Conservation (phyloP, 1,140 invertebrate genomes). For the Nasonia vitripennis region DNA sequence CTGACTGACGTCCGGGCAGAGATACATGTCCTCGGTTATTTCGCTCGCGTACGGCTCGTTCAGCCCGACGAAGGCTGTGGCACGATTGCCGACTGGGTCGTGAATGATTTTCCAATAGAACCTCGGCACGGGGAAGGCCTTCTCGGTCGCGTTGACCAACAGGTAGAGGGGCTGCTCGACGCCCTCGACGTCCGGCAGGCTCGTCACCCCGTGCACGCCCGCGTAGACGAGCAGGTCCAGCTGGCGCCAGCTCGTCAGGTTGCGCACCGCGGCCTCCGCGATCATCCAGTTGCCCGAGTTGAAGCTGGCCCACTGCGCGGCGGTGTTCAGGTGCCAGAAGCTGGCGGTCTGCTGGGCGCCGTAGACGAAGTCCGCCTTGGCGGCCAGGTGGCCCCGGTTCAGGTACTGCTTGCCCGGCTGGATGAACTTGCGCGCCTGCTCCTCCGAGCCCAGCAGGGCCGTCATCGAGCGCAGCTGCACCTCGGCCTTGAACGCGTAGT, state of each 20-base stretch:
- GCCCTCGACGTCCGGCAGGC: constrained; percentile 71
- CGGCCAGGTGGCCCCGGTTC: constrained; percentile 71
- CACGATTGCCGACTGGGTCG: constrained; percentile 72
- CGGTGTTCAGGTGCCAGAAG: constrained; percentile 76
- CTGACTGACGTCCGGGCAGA: constrained; percentile 77
- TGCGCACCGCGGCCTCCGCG: constrained; percentile 54
- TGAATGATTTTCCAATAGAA: constrained; percentile 80
- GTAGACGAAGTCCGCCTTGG: constrained; percentile 74
- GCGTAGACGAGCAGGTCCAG: constrained; percentile 76
- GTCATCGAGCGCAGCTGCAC: constrained; percentile 61
- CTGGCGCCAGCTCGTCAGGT: constrained; percentile 58
- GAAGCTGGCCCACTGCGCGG: constrained; percentile 77
- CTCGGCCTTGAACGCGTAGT: constrained; percentile 60
- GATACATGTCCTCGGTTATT: constrained; percentile 69
- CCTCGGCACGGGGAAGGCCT: constrained; percentile 75
- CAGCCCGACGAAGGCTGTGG: constrained; percentile 78
- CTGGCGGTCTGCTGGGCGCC: constrained; percentile 68
- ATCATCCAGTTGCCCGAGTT: constrained; percentile 77
- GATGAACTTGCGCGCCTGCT: constrained; percentile 60
- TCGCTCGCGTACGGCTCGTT: constrained; percentile 79
- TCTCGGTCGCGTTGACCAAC: constrained; percentile 66
- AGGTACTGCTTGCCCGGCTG: constrained; percentile 57
- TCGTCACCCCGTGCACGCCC: constrained; percentile 76
- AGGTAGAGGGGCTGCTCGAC: constrained; percentile 73
- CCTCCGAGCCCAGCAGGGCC: constrained; percentile 60